Evolutionary conservation across 2,888 invertebrate genomes (phyloP), one percentile per base, ranked within the genome.

Genomic region (Microchrysa polita): DNA sequence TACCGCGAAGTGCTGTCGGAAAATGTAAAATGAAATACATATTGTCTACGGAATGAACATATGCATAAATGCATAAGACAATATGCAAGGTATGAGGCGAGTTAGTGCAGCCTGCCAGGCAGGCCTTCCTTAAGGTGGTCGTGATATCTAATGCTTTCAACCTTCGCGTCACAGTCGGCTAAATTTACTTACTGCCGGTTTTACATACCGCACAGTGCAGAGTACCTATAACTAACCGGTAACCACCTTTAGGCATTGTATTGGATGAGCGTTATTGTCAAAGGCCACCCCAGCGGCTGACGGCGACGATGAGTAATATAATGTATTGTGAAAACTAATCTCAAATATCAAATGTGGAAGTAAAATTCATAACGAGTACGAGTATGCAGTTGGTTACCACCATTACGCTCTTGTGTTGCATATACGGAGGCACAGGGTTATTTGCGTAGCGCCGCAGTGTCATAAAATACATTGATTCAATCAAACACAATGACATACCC

Each of bases 301-400:
- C 27, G n/a, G n/a, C n/a, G n/a, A n/a, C 27, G 27, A 53, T 61
- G 23, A 23, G 27, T 5, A n/a, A 27, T 53, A n/a, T n/a, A n/a
- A n/a, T n/a, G n/a, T n/a, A 18, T 34, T 48, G 44, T 48, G 52
- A 27, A 67, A 67, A 67, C 53, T 52, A 52, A 67, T 67, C 67
- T 67, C 67, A 67, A 67, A 67, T 67, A 67, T 67, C 67, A 67
- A 53, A 67, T 52, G 52, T 61, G 27, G 44, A 67, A 67, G 67
- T 67, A 27, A 12, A 48, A n/a, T n/a, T n/a, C n/a, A n/a, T n/a
- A n/a, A n/a, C n/a, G n/a, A n/a, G n/a, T n/a, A n/a, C n/a, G n/a
- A n/a, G n/a, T n/a, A n/a, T n/a, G n/a, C 14, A 48, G 48, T 48
- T 48, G 48, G 48, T n/a, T 48, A 48, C 4, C 4, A 34, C 5